phyloP scores from a whole-genome alignment of 2,113 vertebrate genomes.

The Tragelaphus buxtoni region DNA sequence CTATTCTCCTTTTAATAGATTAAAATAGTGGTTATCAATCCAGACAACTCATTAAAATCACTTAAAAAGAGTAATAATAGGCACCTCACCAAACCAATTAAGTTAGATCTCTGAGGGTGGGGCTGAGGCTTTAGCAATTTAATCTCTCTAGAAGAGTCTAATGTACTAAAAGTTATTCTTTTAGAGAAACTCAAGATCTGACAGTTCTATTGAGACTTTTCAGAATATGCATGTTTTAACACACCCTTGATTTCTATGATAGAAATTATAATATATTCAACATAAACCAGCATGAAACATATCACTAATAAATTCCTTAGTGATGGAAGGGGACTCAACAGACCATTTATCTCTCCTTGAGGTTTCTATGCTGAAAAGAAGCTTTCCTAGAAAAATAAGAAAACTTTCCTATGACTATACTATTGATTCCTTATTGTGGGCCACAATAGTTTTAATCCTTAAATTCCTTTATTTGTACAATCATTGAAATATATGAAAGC shows the following conservation, averaged over 20 bases:
- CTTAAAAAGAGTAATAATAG: background rate
- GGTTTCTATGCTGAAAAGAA: background rate
- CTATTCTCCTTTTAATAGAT: background rate
- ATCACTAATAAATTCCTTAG: background rate
- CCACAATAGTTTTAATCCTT: background rate
- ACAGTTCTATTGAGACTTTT: background rate
- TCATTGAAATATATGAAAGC: background rate
- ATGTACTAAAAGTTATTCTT: background rate
- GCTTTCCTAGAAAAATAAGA: background rate
- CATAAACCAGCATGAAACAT: background rate
- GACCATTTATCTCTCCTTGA: background rate
- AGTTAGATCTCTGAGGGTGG: background rate
- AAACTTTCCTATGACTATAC: background rate
- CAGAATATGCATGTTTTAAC: background rate
- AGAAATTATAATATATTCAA: background rate
- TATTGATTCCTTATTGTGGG: background rate
- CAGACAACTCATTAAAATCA: background rate
- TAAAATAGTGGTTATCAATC: background rate
- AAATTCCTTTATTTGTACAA: background rate
- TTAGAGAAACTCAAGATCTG: background rate
- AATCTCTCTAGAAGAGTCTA: background rate
- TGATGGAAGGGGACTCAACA: background rate
- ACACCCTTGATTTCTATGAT: background rate
- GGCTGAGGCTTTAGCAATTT: background rate
- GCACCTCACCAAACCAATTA: background rate